phyloP scores from a whole-genome alignment of 2,797 vertebrate genomes.

The Brachyrhaphis roseni region DNA sequence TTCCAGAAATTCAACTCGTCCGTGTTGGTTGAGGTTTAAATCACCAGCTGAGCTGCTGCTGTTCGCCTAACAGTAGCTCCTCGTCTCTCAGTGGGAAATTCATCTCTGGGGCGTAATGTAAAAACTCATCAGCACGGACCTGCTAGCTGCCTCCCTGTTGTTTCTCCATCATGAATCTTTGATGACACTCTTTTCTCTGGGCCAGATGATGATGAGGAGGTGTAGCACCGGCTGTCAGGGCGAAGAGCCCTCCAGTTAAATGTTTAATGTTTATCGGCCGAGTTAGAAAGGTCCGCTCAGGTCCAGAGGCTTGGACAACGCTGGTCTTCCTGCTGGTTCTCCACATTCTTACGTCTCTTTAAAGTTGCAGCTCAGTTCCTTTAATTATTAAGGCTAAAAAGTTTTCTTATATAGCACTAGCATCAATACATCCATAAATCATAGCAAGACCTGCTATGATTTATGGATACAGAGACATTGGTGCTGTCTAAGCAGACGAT shows the following conservation, averaged over 20 bases:
- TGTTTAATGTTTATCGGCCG: conserved; percentile 35
- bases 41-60: neutral
- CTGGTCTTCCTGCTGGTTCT: neutral
- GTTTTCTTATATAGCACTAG: neutral
- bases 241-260: conserved; percentile 35
- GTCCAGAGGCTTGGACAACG: neutral
- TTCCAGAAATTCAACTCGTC: neutral
- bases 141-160: conserved; percentile 1
- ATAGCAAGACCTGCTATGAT: neutral
- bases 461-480: neutral
- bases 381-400: neutral
- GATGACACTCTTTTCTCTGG: conserved; percentile 31
- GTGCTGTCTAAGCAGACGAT: neutral
- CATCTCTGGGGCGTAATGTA: conserved; percentile 37
- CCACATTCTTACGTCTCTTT: neutral
- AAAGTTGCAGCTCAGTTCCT: neutral
- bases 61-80: conserved; percentile 28
- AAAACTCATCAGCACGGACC: conserved; percentile 30
- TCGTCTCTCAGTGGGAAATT: conserved; percentile 49
- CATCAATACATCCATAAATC: neutral
- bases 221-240: conserved; percentile 28
- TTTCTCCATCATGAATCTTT: conserved; percentile 44
- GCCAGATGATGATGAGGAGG: conserved; percentile 11
- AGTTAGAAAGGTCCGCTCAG: conserved; percentile 11
- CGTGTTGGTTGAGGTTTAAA: neutral